Conservation (phyloP, 2,888 invertebrate species). For the Mantis religiosa region DNA sequence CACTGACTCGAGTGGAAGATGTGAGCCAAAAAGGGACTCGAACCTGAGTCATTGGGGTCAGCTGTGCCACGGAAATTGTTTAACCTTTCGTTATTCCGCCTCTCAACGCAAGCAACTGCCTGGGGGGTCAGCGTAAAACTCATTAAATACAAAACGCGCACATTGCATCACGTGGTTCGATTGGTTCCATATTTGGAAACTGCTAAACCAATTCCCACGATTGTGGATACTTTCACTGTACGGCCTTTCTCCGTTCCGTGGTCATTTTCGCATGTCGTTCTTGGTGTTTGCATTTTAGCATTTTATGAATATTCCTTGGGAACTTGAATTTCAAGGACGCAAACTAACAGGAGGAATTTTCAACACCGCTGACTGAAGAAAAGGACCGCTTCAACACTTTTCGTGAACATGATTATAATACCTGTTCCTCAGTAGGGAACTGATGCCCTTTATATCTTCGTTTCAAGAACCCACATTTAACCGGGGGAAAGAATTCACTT, state of each 20-base stretch:
- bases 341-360: too few species aligned
- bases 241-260: neutral
- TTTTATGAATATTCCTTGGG: too few species aligned
- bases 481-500: too few species aligned
- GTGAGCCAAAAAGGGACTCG: neutral
- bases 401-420: too few species aligned
- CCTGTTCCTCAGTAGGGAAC: too few species aligned
- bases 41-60: neutral
- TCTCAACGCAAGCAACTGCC: neutral
- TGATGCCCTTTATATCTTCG: too few species aligned
- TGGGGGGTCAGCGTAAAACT: neutral
- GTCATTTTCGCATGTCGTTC: neutral
- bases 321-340: too few species aligned
- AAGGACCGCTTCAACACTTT: too few species aligned
- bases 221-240: neutral
- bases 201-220: neutral
- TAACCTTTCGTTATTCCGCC: neutral
- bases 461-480: too few species aligned
- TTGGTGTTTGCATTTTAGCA: too few species aligned
- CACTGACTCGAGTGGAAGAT: too few species aligned
- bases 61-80: neutral
- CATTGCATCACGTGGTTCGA: neutral
- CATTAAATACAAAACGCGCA: neutral
- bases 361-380: too few species aligned
- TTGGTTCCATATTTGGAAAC: slow-evolving; percentile 2